phyloP scores from a whole-genome alignment of 1,140 invertebrate genomes.

The Papilio xuthus region DNA sequence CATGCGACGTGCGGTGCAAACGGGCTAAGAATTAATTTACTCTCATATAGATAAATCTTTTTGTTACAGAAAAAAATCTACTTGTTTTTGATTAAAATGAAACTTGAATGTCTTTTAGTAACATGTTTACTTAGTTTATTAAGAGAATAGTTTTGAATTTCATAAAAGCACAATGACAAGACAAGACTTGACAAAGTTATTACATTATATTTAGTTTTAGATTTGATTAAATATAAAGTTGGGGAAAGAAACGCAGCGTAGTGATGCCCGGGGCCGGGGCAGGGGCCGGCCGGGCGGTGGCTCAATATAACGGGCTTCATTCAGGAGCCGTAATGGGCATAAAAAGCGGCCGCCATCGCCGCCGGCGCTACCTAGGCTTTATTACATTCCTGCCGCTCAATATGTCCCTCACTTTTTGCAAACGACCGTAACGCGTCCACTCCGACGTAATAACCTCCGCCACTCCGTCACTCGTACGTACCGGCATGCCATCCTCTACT shows the following conservation, averaged over 20 bases:
- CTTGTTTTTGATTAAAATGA: not conserved
- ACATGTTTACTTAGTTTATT: not conserved
- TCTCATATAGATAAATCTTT: constrained; percentile 4
- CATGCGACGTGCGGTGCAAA: constrained; percentile 15
- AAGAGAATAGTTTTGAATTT: not conserved
- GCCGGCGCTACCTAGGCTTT: constrained; percentile 45
- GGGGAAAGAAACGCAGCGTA: constrained; percentile 7
- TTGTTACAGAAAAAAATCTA: not conserved
- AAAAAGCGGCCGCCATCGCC: constrained; percentile 43
- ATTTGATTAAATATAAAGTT: not conserved
- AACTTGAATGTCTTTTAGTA: not conserved
- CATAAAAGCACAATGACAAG: not conserved
- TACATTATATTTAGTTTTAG: constrained; percentile 9
- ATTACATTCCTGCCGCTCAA: constrained; percentile 50
- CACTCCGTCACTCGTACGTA: constrained; percentile 16
- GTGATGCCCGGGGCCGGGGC: not conserved
- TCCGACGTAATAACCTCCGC: constrained; percentile 43
- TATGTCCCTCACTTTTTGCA: constrained; percentile 44
- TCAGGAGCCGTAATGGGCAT: constrained; percentile 43
- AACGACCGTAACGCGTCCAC: constrained; percentile 41
- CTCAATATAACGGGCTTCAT: constrained; percentile 39
- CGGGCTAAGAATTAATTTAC: constrained; percentile 25
- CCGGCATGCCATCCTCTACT: not conserved
- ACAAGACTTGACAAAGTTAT: not conserved
- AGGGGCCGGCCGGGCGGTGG: not conserved